A percentile compares a stretch with the other conserved stretches of the same genome.
These are phyloP conservation scores for Caenorhabditis japonica DNA, from an alignment of 2,888 invertebrate genomes.

Conservation along the genomic window DNA sequence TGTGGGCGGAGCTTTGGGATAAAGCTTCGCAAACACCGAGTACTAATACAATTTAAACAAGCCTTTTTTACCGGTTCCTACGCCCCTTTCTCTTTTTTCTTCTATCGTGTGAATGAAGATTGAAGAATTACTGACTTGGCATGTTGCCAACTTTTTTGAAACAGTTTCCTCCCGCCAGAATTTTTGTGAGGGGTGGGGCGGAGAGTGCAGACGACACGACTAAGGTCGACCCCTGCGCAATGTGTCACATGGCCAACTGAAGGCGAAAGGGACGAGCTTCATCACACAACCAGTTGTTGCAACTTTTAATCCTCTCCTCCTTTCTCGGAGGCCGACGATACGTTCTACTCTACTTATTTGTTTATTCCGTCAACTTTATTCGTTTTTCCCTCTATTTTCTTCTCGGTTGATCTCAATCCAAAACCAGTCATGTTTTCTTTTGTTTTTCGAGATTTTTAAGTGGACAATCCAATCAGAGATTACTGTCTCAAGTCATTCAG, in stretches of 20 bases:
- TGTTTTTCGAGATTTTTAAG: too few relatives aligned
- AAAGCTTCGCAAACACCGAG: too few relatives aligned
- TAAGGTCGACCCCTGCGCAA: slow-evolving; percentile 27
- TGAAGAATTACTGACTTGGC: slow-evolving; percentile 28
- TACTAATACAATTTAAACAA: too few relatives aligned
- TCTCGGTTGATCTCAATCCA: too few relatives aligned
- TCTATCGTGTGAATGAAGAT: slow-evolving; percentile 24
- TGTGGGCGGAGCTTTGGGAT: too few relatives aligned
- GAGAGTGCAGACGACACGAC: slow-evolving; percentile 25
- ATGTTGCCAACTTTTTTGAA: slow-evolving; percentile 36
- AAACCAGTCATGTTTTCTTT: too few relatives aligned
- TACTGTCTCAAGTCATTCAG: too few relatives aligned
- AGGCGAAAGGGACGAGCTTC: slow-evolving; percentile 30
- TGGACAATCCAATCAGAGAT: too few relatives aligned
- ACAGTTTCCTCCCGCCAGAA: slow-evolving; percentile 19
- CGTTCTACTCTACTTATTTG: slow-evolving; percentile 52
- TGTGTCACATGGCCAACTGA: slow-evolving; percentile 10
- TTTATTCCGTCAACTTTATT: slow-evolving; percentile 18
- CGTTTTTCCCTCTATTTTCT: too few relatives aligned
- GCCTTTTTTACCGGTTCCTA: slow-evolving; percentile 30
- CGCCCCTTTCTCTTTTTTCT: background rate
- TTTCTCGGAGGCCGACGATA: slow-evolving; percentile 47
- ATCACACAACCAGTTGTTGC: slow-evolving; percentile 47
- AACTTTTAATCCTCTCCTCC: slow-evolving; percentile 49
- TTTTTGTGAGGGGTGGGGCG: background rate